phyloP scores from a whole-genome alignment of 2,113 vertebrate species.

The Hiodon alosoides region DNA sequence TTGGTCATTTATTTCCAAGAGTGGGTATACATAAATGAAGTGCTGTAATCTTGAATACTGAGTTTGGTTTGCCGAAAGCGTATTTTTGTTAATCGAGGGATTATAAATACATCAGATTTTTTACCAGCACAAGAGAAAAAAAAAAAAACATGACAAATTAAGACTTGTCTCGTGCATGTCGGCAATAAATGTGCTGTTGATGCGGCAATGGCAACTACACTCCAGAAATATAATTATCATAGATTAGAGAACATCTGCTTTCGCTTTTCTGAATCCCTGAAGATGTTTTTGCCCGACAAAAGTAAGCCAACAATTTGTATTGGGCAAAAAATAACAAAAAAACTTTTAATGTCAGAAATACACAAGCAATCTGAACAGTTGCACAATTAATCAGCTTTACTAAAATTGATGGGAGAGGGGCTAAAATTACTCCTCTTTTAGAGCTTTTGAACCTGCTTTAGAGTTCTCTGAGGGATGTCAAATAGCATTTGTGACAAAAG shows the following conservation, averaged over 20 bases:
- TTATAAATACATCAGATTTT: conserved; percentile 4
- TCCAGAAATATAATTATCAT: conserved; percentile 58
- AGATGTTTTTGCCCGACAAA: conserved; percentile 3
- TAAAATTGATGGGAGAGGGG: not conserved
- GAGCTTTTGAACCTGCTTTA: too few species aligned
- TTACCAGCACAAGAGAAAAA: conserved; percentile 18
- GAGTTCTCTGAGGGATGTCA: too few species aligned
- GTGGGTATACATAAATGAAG: too few species aligned
- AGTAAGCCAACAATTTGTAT: conserved; percentile 7
- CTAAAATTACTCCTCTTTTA: too few species aligned
- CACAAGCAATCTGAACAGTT: not conserved
- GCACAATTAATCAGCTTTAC: not conserved
- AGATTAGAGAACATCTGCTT: conserved; percentile 55
- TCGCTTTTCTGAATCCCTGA: conserved; percentile 42
- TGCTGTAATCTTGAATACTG: too few species aligned
- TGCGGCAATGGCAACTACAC: conserved; percentile 42
- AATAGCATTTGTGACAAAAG: too few species aligned
- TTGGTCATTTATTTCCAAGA: too few species aligned
- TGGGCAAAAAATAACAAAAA: conserved; percentile 3
- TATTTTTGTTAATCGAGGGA: not conserved
- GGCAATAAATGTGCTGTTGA: conserved; percentile 50
- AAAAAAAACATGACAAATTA: conserved; percentile 43
- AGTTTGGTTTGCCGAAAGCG: not conserved
- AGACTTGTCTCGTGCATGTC: conserved; percentile 50
- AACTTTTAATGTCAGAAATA: conserved; percentile 2